These are phyloP conservation scores for Hemibagrus wyckioides DNA, from an alignment of 2,113 vertebrate genomes.

Conservation along the genomic window DNA sequence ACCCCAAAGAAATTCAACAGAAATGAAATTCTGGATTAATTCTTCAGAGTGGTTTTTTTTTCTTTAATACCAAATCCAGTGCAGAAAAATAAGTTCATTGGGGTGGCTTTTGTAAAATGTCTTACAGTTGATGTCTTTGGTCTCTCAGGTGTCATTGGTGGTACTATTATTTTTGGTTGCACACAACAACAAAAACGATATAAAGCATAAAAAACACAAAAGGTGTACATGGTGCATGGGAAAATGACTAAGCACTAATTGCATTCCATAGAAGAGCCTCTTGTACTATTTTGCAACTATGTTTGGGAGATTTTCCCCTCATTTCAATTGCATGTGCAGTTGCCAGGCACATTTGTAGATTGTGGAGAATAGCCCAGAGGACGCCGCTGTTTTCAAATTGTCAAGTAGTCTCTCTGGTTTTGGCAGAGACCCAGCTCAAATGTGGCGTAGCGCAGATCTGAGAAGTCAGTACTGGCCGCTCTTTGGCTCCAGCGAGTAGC, in stretches of 20 bases:
- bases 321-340: constrained; percentile 52
- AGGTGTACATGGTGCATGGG: constrained; percentile 7
- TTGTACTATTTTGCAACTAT: constrained; percentile 28
- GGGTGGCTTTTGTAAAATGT: constrained; percentile 42
- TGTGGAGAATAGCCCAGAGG: constrained; percentile 49
- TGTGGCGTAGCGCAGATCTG: constrained; percentile 54
- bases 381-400: constrained; percentile 55
- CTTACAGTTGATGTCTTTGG: constrained; percentile 33
- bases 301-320: constrained; percentile 32
- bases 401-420: constrained; percentile 54
- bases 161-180: constrained; percentile 24
- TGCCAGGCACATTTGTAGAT: constrained; percentile 57
- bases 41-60: not conserved
- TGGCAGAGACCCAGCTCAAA: constrained; percentile 56
- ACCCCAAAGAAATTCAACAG: not conserved
- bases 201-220: constrained; percentile 30
- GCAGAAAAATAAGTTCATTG: not conserved
- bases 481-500: constrained; percentile 42
- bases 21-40: not conserved
- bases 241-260: constrained; percentile 40
- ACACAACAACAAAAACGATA: constrained; percentile 15
- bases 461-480: constrained; percentile 44
- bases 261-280: constrained; percentile 20
- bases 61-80: not conserved
- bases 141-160: constrained; percentile 50